These are phyloP conservation scores for Drosophila sordidapex DNA, from an alignment of 2,888 invertebrate species.

Conservation along the genomic window DNA sequence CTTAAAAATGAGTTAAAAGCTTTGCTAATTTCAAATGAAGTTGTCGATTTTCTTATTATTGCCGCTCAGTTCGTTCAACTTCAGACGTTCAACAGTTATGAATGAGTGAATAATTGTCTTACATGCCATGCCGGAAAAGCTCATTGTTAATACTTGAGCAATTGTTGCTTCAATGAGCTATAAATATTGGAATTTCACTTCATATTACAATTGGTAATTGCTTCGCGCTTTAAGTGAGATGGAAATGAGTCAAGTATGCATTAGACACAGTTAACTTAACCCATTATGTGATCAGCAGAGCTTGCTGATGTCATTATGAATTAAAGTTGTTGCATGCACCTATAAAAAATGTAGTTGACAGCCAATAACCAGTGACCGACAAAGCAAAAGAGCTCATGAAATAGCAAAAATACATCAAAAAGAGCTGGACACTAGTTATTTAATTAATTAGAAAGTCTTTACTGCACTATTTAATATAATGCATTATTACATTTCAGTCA, in stretches of 20 bases:
- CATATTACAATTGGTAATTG: conserved; percentile 9
- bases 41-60: conserved; percentile 10
- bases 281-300: conserved; percentile 36
- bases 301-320: conserved; percentile 28
- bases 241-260: conserved; percentile 37
- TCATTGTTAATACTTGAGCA: conserved; percentile 36
- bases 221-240: conserved; percentile 16
- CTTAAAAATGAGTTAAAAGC: conserved; percentile 16
- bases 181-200: conserved; percentile 36
- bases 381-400: background rate
- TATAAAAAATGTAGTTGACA: conserved; percentile 19
- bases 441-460: background rate
- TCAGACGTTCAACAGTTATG: conserved; percentile 33
- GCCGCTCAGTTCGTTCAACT: conserved; percentile 51
- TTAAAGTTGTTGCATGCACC: conserved; percentile 35
- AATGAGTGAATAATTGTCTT: conserved; percentile 16
- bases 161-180: conserved; percentile 37
- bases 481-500: background rate
- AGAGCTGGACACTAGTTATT: background rate
- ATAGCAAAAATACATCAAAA: background rate
- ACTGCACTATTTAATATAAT: background rate
- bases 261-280: conserved; percentile 32
- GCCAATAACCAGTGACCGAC: conserved; percentile 16
- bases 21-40: conserved; percentile 29
- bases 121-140: conserved; percentile 38